phyloP scores from a whole-genome alignment of 2,113 vertebrate species.

The Potamarius usumacintae region DNA sequence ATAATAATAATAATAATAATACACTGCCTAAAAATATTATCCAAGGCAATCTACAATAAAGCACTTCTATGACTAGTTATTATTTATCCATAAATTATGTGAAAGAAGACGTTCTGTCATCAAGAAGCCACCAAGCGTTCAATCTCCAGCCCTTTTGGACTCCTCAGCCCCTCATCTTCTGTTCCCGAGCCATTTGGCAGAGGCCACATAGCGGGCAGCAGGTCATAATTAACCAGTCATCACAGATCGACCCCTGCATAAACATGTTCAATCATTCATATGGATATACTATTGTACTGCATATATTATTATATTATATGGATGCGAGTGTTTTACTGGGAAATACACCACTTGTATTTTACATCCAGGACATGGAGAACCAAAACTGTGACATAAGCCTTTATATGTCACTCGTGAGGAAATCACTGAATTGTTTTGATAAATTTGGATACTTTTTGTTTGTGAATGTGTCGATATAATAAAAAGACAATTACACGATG shows the following conservation, averaged over 20 bases:
- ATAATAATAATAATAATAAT: constrained; percentile 5
- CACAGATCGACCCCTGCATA: constrained; percentile 73
- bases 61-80: neutral
- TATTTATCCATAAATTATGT: neutral
- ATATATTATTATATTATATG: neutral
- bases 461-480: no score
- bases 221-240: constrained; percentile 73
- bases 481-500: no score
- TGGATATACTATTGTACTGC: neutral
- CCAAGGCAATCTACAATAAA: neutral
- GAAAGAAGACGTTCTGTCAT: neutral
- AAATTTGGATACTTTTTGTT: no score
- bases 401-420: no score
- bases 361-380: no score
- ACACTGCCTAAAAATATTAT: neutral
- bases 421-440: no score
- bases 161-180: constrained; percentile 66
- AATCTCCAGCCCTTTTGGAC: neutral
- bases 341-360: no score
- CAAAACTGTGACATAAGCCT: no score
- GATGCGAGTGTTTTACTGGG: no score
- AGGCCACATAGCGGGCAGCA: constrained; percentile 71
- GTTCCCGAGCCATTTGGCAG: constrained; percentile 77
- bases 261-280: constrained; percentile 36
- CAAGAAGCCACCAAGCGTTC: neutral